These are phyloP conservation scores for Lophochroa leadbeateri DNA, from an alignment of 2,113 vertebrate genomes.

Conservation along the genomic window DNA sequence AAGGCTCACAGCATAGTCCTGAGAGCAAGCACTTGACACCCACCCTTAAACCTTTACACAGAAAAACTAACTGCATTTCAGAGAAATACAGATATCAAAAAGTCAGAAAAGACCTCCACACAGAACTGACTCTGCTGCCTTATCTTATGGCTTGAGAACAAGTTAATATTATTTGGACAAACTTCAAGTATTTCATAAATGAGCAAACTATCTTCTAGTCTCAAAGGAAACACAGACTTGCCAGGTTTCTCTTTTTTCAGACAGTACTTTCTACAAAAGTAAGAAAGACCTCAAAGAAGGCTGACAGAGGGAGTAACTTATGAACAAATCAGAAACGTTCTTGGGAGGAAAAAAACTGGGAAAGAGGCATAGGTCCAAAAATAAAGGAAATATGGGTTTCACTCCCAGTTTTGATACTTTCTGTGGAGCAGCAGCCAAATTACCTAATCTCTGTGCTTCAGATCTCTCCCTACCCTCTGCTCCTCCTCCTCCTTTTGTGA, in stretches of 20 bases:
- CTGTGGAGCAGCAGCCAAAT: neutral
- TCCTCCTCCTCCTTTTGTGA: neutral
- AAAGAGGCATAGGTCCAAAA: neutral
- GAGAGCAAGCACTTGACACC: neutral
- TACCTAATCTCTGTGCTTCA: neutral
- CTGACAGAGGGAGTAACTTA: neutral
- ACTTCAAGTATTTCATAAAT: neutral
- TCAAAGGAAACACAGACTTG: neutral
- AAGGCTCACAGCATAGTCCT: neutral
- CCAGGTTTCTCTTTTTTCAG: neutral
- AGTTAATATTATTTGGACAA: neutral
- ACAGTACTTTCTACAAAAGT: neutral
- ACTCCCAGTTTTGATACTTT: neutral
- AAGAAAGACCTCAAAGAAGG: neutral
- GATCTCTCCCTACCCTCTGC: neutral
- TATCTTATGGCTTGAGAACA: neutral
- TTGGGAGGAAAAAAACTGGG: neutral
- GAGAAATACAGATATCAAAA: neutral
- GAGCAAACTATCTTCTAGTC: neutral
- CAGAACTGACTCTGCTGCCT: neutral
- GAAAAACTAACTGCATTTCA: neutral
- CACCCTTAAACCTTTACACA: neutral
- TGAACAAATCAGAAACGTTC: neutral
- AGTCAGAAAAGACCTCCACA: neutral
- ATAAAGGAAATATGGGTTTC: neutral